These are phyloP conservation scores for Tetramorium bicarinatum DNA, from an alignment of 2,888 invertebrate species.

Conservation along the genomic window DNA sequence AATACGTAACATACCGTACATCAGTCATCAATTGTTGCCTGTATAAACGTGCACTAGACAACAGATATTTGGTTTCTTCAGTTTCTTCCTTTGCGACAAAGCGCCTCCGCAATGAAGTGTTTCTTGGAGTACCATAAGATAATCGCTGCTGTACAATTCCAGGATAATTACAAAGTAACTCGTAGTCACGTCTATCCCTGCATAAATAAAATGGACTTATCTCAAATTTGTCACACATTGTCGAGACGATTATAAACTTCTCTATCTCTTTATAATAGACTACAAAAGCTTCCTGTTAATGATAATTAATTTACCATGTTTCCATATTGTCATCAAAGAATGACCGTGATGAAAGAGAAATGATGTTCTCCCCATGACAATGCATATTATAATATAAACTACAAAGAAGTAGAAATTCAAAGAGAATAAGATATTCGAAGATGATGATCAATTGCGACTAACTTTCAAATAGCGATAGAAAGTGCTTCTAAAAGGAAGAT, in stretches of 20 bases:
- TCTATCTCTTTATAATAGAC: neutral
- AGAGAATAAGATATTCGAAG: neutral
- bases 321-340: neutral
- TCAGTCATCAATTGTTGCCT: neutral
- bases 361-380: neutral
- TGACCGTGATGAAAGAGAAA: neutral
- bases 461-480: constrained; percentile 1
- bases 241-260: neutral
- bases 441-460: neutral
- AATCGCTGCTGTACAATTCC: neutral
- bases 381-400: constrained; percentile 19
- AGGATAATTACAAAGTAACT: constrained; percentile 12
- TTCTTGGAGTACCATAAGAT: constrained; percentile 20
- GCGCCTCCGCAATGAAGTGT: neutral
- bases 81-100: neutral
- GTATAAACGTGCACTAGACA: neutral
- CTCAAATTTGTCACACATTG: neutral
- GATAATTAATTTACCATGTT: neutral
- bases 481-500: neutral
- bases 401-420: constrained; percentile 8
- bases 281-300: neutral
- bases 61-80: neutral
- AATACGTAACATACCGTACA: neutral
- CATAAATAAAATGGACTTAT: neutral
- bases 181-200: neutral